A percentile compares a stretch with the other conserved stretches of the same genome.
Evolutionary conservation across 2,888 invertebrate genomes (phyloP).

Genomic region (Drosophila recens): DNA sequence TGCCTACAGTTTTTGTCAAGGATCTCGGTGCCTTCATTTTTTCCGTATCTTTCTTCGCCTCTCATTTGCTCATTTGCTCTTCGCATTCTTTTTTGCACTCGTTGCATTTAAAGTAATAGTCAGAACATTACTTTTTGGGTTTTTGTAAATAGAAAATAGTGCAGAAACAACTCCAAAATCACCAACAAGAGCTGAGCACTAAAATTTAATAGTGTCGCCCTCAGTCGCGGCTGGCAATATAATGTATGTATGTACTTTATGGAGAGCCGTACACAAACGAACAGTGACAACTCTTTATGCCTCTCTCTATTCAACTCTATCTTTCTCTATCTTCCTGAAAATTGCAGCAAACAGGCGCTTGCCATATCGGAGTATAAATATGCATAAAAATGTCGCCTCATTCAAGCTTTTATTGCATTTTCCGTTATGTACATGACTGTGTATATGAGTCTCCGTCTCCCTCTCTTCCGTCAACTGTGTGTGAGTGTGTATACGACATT

Average conservation of each 20-base stretch:
- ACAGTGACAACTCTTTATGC: background rate
- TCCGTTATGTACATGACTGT: slow-evolving; percentile 57
- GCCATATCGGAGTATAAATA: slow-evolving; percentile 62
- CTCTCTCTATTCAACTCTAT: background rate
- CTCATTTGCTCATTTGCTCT: slow-evolving; percentile 1
- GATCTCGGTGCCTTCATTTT: slow-evolving; percentile 63
- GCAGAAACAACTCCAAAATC: slow-evolving; percentile 8
- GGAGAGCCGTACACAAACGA: slow-evolving; percentile 5
- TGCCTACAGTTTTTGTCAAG: slow-evolving; percentile 58
- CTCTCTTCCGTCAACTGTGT: background rate
- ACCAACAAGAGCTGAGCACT: slow-evolving; percentile 46
- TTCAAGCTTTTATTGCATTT: slow-evolving; percentile 70
- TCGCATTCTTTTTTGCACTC: slow-evolving; percentile 23
- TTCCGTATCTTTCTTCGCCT: slow-evolving; percentile 4
- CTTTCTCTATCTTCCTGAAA: background rate
- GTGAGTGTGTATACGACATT: background rate
- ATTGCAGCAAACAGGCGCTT: slow-evolving; percentile 30
- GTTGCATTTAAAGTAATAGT: slow-evolving; percentile 68
- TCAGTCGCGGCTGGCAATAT: slow-evolving; percentile 54
- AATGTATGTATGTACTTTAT: slow-evolving; percentile 19
- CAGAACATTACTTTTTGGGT: slow-evolving; percentile 49
- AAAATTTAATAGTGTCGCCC: slow-evolving; percentile 55
- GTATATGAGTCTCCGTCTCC: slow-evolving; percentile 22
- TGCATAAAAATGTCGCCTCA: slow-evolving; percentile 74
- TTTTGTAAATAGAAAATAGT: slow-evolving; percentile 16